A percentile compares a stretch with the other conserved stretches of the same genome.
phyloP scores from a whole-genome alignment of 1,140 invertebrate genomes.

The Pemphigus obesinymphae region DNA sequence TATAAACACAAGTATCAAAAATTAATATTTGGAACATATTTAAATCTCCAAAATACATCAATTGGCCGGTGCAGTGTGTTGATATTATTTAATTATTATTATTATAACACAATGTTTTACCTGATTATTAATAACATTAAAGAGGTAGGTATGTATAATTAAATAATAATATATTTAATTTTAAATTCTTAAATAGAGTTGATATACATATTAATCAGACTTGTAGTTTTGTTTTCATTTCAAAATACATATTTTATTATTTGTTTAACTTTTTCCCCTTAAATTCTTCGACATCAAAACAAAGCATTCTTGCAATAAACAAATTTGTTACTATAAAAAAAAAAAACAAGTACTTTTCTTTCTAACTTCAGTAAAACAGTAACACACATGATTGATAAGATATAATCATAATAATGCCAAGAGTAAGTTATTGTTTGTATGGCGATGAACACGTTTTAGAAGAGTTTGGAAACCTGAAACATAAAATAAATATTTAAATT shows the following conservation, averaged over 20 bases:
- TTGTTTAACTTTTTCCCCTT: background rate
- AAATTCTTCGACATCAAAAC: background rate
- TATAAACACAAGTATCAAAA: too few relatives aligned
- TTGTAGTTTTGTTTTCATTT: slow-evolving; percentile 11
- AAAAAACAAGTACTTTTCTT: background rate
- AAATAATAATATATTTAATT: background rate
- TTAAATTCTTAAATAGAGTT: background rate
- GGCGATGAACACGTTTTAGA: background rate
- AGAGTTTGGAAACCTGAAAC: slow-evolving; percentile 24
- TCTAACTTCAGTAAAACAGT: background rate
- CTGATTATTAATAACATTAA: background rate
- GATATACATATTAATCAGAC: slow-evolving; percentile 17
- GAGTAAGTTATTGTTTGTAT: slow-evolving; percentile 12
- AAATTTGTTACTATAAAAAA: background rate
- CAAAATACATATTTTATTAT: background rate
- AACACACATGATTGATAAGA: background rate
- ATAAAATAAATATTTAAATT: background rate
- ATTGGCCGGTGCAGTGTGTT: background rate
- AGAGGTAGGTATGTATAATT: background rate
- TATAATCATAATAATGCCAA: slow-evolving; percentile 31
- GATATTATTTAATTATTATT: background rate
- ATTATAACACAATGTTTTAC: background rate
- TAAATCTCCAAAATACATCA: too few relatives aligned
- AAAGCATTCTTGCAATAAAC: background rate
- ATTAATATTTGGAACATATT: too few relatives aligned